Percentiles rank a stretch among this genome's conserved stretches.
phyloP scores from a whole-genome alignment of 92 coral and sea anemone species.

The Epizoanthus ramosus region DNA sequence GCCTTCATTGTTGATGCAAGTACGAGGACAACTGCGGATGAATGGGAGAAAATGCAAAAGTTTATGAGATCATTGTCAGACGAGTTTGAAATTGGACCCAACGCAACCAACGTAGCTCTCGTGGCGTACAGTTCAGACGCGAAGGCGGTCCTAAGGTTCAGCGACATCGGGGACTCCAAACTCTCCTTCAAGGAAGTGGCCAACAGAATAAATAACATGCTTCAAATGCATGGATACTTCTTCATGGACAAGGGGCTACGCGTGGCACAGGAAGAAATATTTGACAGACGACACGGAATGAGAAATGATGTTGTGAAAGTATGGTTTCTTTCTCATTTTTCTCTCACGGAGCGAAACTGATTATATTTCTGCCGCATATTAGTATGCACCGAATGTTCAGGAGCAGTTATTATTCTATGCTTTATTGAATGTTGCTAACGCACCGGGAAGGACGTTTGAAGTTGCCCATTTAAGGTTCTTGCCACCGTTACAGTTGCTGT shows the following conservation, averaged over 20 bases:
- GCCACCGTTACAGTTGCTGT: no score
- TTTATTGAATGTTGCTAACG: no score
- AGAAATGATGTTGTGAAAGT: conserved; percentile 16
- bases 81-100: conserved; percentile 24
- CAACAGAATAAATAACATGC: conserved; percentile 7
- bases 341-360: no score
- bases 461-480: no score
- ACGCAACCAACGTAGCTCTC: conserved; percentile 28
- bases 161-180: background rate
- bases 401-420: no score
- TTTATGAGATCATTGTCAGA: conserved; percentile 3
- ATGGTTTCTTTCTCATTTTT: background rate
- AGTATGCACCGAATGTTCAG: background rate
- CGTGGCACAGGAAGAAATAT: conserved; percentile 32
- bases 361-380: no score
- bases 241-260: conserved; percentile 31
- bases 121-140: conserved; percentile 35
- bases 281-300: conserved; percentile 29
- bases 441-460: no score
- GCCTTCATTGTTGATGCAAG: conserved; percentile 39
- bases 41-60: conserved; percentile 36
- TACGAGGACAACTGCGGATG: conserved; percentile 3
- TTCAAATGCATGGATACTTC: conserved; percentile 16
- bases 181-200: conserved; percentile 15
- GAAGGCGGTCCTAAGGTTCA: conserved; percentile 15